Evolutionary conservation across 2,888 invertebrate genomes (phyloP), one percentile per base, ranked within the genome.

Genomic region (Julus scanicus): DNA sequence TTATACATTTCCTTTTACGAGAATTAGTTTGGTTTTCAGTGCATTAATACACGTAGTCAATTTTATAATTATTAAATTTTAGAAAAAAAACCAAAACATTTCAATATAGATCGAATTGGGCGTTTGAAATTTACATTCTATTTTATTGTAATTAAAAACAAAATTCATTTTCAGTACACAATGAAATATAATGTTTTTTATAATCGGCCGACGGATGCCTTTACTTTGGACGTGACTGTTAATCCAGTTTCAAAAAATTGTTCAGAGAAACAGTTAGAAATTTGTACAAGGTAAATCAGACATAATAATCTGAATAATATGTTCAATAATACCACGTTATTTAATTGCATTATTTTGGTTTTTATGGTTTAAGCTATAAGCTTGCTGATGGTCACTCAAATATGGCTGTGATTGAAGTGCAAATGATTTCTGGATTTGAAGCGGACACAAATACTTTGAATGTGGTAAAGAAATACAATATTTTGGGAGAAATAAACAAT

Each of bases 331-430:
- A 29, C 29, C 29, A 29, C 9, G 29, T 29, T 2, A 6, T 29
- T 29, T 1, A 29, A 29, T 29, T 29, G 29, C 29, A 39, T 89
- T 89, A 15, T 88, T 91, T 44, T 44, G 6, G 5, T 44, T 44
- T 44, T 44, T 44, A 29, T 8, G 6, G 5, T 1, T 71, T 29
- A 29, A 29, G 87, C 37, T 87, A 87, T 17, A 39, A 87, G 9
- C 44, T 40, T 40, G 91, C 93, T 4, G 93, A 93, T 89, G 92
- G 92, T 89, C 92, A 93, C 63, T 94, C 94, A 39, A 94, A 94
- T 90, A 93, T 93, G 93, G 93, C 93, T 83, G 91, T 94, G 6
- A 91, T 93, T 17, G 91, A 91, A 49, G 91, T 92, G 5, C 91
- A 91, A 88, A 91, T 92, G 91, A 91, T 92, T 9, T 92, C 92